Conservation (phyloP, 2,888 invertebrate genomes). For the Drosophila leonis region DNA sequence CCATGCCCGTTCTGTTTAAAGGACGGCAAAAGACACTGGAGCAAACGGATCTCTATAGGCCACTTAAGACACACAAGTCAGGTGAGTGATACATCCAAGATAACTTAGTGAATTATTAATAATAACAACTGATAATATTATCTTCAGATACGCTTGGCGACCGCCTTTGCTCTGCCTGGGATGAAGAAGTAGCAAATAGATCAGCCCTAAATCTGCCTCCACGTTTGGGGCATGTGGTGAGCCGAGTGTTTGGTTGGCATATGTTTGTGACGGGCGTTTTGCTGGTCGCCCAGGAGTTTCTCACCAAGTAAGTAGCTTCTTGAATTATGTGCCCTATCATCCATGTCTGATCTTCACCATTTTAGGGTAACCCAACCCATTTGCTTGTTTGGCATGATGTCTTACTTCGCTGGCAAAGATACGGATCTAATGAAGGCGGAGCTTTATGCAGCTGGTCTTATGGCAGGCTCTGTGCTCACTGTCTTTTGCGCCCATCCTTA, state of each 20-base stretch:
- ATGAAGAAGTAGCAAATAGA: constrained; percentile 85
- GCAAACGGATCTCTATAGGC: constrained; percentile 90
- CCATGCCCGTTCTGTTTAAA: constrained; percentile 90
- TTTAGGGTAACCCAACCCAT: constrained; percentile 88
- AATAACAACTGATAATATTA: constrained; percentile 6
- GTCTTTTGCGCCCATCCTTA: constrained; percentile 93
- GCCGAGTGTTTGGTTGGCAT: constrained; percentile 87
- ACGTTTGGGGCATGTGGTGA: constrained; percentile 81
- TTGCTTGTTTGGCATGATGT: constrained; percentile 88
- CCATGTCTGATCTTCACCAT: background rate
- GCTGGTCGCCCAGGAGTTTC: constrained; percentile 87
- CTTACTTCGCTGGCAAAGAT: constrained; percentile 86
- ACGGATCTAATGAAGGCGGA: constrained; percentile 87
- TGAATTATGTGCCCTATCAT: rapidly evolving
- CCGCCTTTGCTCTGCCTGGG: constrained; percentile 87
- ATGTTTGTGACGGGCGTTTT: constrained; percentile 87
- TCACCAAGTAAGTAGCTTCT: constrained; percentile 84
- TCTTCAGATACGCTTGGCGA: constrained; percentile 86
- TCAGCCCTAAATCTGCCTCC: constrained; percentile 85
- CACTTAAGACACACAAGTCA: constrained; percentile 90
- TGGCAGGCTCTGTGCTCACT: constrained; percentile 90
- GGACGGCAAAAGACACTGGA: constrained; percentile 91
- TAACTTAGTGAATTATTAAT: background rate
- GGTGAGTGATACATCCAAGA: constrained; percentile 63
- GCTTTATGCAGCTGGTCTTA: constrained; percentile 90